Evolutionary conservation across 2,113 vertebrate genomes (phyloP).

Genomic region (Halcyon senegalensis): DNA sequence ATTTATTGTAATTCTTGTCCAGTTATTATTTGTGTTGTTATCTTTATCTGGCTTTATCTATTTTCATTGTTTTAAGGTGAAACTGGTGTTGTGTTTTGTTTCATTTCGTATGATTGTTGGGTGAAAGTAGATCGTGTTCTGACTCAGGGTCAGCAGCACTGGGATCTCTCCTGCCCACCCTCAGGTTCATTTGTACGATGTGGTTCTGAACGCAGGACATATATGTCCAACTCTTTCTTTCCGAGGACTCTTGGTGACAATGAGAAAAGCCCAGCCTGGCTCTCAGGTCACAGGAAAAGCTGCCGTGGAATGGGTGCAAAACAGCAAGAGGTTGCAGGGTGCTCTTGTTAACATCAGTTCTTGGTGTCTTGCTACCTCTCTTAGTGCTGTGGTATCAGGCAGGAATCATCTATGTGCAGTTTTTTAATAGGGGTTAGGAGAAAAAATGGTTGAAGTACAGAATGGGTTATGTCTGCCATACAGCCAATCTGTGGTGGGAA

Average conservation of each 20-base stretch:
- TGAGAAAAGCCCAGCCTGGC: background rate
- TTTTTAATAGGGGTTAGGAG: background rate
- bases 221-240: background rate
- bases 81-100: background rate
- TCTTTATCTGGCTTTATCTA: background rate
- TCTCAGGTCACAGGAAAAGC: background rate
- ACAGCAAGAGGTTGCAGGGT: background rate
- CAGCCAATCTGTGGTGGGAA: background rate
- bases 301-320: background rate
- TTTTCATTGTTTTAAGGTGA: background rate
- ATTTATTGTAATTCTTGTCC: background rate
- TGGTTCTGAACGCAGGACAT: background rate
- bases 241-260: background rate
- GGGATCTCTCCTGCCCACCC: background rate
- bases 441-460: background rate
- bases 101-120: rapidly evolving
- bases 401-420: background rate
- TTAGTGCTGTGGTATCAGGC: background rate
- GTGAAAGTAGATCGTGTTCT: rapidly evolving
- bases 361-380: background rate
- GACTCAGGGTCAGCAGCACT: background rate
- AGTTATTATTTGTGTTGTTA: background rate
- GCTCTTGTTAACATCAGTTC: background rate
- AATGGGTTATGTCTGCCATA: background rate
- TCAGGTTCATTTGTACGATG: background rate